Conservation (phyloP, 2,113 vertebrate genomes). For the Carassius carassius region DNA sequence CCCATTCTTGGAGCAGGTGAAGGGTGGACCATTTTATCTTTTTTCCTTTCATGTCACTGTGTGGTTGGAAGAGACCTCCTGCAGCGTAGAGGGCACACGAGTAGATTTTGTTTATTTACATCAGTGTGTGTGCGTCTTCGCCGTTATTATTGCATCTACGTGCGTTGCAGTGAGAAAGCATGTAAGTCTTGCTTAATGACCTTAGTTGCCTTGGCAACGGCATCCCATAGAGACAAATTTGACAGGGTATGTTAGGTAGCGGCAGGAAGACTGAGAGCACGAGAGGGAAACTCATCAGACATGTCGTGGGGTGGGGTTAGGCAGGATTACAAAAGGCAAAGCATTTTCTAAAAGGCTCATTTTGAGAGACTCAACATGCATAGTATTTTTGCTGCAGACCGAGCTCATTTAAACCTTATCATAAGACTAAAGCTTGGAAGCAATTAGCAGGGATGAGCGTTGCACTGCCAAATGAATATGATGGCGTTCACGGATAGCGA, state of each 20-base stretch:
- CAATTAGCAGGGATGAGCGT: constrained; percentile 43
- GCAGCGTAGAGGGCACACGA: constrained; percentile 5
- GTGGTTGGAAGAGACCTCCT: constrained; percentile 26
- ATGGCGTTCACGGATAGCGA: constrained; percentile 13
- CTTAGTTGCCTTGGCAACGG: constrained; percentile 77
- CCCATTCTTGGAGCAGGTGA: neutral
- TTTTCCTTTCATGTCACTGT: constrained; percentile 10
- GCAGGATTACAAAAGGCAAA: constrained; percentile 45
- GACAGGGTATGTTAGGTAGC: constrained; percentile 58
- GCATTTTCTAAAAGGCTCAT: constrained; percentile 29
- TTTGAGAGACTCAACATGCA: constrained; percentile 11
- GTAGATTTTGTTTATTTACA: constrained; percentile 40
- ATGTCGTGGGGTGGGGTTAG: constrained; percentile 31
- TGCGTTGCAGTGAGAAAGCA: constrained; percentile 62
- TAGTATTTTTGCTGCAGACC: constrained; percentile 20
- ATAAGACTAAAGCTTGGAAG: constrained; percentile 29
- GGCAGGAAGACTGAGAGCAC: neutral
- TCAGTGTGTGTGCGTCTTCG: constrained; percentile 13
- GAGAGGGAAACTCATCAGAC: constrained; percentile 43
- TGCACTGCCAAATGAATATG: constrained; percentile 28
- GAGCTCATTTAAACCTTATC: constrained; percentile 27
- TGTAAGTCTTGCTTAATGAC: constrained; percentile 76
- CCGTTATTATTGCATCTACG: constrained; percentile 50
- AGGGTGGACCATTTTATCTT: constrained; percentile 13
- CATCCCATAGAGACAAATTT: constrained; percentile 68